Conservation (phyloP, 2,888 invertebrate species). For the Caenorhabditis sp. region DNA sequence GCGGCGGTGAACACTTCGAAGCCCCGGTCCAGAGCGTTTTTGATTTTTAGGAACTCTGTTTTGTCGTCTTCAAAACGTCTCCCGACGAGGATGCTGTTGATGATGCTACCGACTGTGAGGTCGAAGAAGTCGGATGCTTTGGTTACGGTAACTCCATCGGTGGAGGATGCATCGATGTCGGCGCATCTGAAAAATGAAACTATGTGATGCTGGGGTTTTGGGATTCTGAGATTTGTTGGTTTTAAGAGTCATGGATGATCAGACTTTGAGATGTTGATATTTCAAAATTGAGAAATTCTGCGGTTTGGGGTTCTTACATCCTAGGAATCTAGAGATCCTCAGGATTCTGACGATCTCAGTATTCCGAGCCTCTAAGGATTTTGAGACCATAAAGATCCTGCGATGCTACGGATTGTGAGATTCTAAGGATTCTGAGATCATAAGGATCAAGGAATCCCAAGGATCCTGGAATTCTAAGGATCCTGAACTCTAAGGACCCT, state of each 20-base stretch:
- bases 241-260: constrained; percentile 8
- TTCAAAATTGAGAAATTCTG: no score
- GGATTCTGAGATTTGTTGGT: constrained; percentile 48
- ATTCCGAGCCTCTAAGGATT: no score
- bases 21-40: constrained; percentile 19
- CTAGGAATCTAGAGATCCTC: no score
- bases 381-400: no score
- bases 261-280: background rate
- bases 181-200: constrained; percentile 18
- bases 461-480: no score
- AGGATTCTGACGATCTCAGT: no score
- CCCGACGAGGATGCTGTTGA: constrained; percentile 58
- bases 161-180: constrained; percentile 2
- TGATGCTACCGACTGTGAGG: constrained; percentile 51
- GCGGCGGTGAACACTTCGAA: constrained; percentile 33
- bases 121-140: constrained; percentile 16
- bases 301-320: no score
- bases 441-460: background rate
- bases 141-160: background rate
- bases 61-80: constrained; percentile 40
- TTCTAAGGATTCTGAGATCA: background rate
- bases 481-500: no score
- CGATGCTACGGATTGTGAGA: background rate
- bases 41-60: constrained; percentile 35
- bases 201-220: no score